Conservation (phyloP, 1,140 invertebrate species). For the Drosophila ironensis region DNA sequence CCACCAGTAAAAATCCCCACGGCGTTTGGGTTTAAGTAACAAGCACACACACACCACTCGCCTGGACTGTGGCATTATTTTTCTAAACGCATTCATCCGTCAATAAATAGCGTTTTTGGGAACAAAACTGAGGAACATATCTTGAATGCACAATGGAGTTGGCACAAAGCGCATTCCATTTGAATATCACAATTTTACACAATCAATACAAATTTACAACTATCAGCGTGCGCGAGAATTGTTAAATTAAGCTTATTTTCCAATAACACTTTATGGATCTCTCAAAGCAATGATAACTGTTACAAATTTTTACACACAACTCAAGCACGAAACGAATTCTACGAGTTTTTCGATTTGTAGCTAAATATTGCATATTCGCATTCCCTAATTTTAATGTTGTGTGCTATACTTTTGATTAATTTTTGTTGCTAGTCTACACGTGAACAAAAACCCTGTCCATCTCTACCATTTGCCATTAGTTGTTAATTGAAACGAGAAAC, state of each 20-base stretch:
- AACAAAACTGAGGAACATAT: constrained; percentile 67
- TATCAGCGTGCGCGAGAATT: neutral
- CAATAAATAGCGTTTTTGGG: constrained; percentile 52
- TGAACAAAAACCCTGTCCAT: constrained; percentile 44
- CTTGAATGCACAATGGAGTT: constrained; percentile 46
- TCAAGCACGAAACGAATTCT: neutral
- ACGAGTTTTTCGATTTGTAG: constrained; percentile 21
- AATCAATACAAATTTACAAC: constrained; percentile 42
- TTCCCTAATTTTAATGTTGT: constrained; percentile 33
- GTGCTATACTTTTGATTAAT: constrained; percentile 47
- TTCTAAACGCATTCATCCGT: constrained; percentile 32
- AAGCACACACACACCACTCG: neutral
- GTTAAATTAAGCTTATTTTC: constrained; percentile 31
- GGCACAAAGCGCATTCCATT: constrained; percentile 33
- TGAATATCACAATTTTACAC: constrained; percentile 56
- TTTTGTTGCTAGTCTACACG: constrained; percentile 67
- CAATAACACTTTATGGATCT: constrained; percentile 58
- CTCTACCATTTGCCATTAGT: constrained; percentile 64
- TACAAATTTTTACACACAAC: constrained; percentile 48
- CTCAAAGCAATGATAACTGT: constrained; percentile 63
- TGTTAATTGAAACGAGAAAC: constrained; percentile 41
- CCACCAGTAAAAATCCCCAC: constrained; percentile 96
- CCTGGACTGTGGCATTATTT: constrained; percentile 37
- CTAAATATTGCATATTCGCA: constrained; percentile 34
- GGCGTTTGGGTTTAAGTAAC: constrained; percentile 94